These are phyloP conservation scores for Anorthoa munda DNA, from an alignment of 2,888 invertebrate genomes.

Conservation along the genomic window DNA sequence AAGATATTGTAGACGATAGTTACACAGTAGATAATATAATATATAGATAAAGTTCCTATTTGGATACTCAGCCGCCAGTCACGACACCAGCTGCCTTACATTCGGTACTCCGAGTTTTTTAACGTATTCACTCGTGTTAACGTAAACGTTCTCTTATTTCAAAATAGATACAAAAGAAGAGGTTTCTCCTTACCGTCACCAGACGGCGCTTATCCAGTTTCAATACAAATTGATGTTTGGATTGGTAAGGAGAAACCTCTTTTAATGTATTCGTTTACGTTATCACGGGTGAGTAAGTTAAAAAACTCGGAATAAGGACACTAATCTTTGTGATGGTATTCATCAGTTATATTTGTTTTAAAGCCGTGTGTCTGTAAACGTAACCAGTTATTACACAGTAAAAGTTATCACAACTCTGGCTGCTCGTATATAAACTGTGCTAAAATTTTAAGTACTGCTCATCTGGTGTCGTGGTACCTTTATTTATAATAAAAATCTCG, in stretches of 20 bases:
- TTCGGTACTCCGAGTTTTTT: too few species aligned
- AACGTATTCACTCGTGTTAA: too few species aligned
- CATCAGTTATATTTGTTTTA: constrained; percentile 23
- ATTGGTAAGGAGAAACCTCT: too few species aligned
- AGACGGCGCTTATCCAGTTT: too few species aligned
- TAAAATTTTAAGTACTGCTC: constrained; percentile 41
- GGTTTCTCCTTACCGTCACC: too few species aligned
- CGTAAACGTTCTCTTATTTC: constrained; percentile 39
- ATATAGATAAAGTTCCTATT: too few species aligned
- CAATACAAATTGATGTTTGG: too few species aligned
- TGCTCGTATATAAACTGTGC: constrained; percentile 24
- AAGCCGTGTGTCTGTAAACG: constrained; percentile 16
- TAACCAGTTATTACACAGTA: constrained; percentile 36
- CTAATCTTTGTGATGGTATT: constrained; percentile 21
- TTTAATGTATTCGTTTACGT: too few species aligned
- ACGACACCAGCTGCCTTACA: background rate
- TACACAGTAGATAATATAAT: background rate
- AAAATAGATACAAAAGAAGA: too few species aligned
- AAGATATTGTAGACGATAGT: too few species aligned
- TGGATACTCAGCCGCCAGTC: background rate
- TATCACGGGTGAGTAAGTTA: too few species aligned
- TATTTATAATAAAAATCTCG: constrained; percentile 45
- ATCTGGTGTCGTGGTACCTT: constrained; percentile 23
- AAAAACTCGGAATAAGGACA: too few species aligned
- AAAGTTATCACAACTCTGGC: constrained; percentile 36